Evolutionary conservation across 2,113 vertebrate species (phyloP).

Genomic region (western clawed frog (Xenopus tropicalis)): DNA sequence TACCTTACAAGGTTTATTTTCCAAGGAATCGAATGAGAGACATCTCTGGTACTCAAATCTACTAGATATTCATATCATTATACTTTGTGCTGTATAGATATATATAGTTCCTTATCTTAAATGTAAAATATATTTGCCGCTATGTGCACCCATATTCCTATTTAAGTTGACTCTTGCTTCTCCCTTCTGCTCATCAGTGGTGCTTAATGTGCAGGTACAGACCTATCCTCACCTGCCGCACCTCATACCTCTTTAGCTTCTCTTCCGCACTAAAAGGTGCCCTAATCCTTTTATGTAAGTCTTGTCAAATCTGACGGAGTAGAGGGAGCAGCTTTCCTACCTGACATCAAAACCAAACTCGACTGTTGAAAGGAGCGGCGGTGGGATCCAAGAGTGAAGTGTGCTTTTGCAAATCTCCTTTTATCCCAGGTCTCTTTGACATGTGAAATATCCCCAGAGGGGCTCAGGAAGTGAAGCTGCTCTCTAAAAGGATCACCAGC

Average conservation of each 20-base stretch:
- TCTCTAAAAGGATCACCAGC: constrained; percentile 33
- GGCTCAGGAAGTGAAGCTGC: constrained; percentile 33
- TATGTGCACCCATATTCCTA: too few relatives aligned
- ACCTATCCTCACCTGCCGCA: too few relatives aligned
- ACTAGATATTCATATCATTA: too few relatives aligned
- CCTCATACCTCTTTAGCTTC: not conserved
- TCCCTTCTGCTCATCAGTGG: too few relatives aligned
- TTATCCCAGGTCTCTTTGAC: constrained; percentile 41
- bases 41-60: too few relatives aligned
- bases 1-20: too few relatives aligned
- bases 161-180: too few relatives aligned
- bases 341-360: constrained; percentile 49
- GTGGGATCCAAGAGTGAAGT: constrained; percentile 26
- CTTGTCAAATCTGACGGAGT: constrained; percentile 26
- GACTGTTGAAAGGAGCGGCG: constrained; percentile 39
- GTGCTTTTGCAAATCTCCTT: constrained; percentile 46
- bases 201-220: too few relatives aligned
- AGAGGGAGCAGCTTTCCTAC: constrained; percentile 14
- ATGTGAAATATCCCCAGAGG: constrained; percentile 36
- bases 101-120: too few relatives aligned
- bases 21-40: too few relatives aligned
- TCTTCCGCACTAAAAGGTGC: constrained; percentile 40
- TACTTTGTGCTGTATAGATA: too few relatives aligned
- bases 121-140: too few relatives aligned
- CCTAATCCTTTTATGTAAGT: constrained; percentile 47